Base-by-base conservation (phyloP, 2,113 vertebrate genomes). In the Chaenocephalus aceratus region DNA sequence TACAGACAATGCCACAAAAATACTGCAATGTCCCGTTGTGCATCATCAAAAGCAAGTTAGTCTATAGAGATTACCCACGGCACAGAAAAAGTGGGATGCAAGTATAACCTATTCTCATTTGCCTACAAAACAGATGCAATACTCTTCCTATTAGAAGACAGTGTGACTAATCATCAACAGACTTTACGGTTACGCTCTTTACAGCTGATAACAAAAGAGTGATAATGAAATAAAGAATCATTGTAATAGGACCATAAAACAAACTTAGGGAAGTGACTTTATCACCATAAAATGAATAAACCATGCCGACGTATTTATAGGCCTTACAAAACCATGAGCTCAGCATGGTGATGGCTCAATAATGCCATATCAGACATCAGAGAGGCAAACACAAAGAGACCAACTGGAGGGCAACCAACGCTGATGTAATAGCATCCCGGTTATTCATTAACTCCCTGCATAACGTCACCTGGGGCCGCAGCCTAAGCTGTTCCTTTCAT, bases 361-460 rank as follows among this genome's bases (percentile, higher is more conserved):
- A 56, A 82, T 41, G 68, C 36, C 68, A 73, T 79, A 90, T 84
- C 81, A 84, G 68, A 79, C 83, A 75, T 75, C 70, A 63, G 48
- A 62, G 65, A 86, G 48, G 51, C 85, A 86, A 90, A 89, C 86
- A 88, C 84, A 91, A 87, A 77, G 81, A 26, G 78, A 88, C 77
- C 70, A 82, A 90, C 85, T 88, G 79, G 86, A 91, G 82, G 90
- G 71, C 82, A 84, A 83, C 79, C 82, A 88, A 10, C 16, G 6
- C 67, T 88, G 90, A 92, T 88, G 90, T 92, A 88, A 92, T 69
- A 76, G 75, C 85, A 87, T 87, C 75, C 88, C 84, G 82, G 91
- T 92, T 88, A 91, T 87, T 93, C 84, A 91, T 94, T 93, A 91
- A 91, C 83, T 68, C 69, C 10, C 68, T 72, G 80, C 63, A 89